A percentile compares a stretch with the other conserved stretches of the same genome.
Conservation (phyloP, 1,140 invertebrate genomes). For the Acromyrmex charruanus region DNA sequence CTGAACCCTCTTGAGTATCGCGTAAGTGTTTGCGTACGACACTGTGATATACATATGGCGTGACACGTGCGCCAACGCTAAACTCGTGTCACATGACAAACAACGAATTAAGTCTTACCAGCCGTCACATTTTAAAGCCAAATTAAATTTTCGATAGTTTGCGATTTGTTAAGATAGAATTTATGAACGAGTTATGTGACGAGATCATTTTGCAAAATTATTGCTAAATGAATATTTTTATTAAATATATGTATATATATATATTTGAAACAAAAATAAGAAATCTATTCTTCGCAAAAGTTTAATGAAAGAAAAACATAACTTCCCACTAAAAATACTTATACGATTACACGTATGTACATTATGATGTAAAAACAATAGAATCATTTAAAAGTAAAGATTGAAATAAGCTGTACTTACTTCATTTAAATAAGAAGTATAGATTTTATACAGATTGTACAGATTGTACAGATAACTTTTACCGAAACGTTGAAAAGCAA, state of each 20-base stretch:
- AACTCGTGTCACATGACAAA: conserved; percentile 80
- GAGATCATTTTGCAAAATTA: conserved; percentile 7
- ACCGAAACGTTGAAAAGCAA: conserved; percentile 16
- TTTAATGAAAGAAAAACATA: neutral
- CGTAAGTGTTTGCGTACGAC: conserved; percentile 78
- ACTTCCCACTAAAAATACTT: neutral
- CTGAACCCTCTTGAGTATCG: conserved; percentile 67
- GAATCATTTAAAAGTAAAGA: neutral
- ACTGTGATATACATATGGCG: conserved; percentile 77
- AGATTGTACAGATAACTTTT: neutral
- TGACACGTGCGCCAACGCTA: conserved; percentile 80
- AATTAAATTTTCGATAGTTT: conserved; percentile 35
- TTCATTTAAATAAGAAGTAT: neutral
- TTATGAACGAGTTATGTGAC: neutral
- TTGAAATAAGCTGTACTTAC: neutral
- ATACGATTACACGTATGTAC: neutral
- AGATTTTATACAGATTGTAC: neutral
- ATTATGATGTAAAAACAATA: neutral
- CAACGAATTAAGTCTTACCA: conserved; percentile 81
- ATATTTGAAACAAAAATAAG: neutral
- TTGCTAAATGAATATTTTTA: neutral
- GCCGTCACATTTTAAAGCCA: conserved; percentile 41
- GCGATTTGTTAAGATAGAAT: conserved; percentile 21
- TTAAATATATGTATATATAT: neutral
- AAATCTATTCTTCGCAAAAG: neutral